Conservation (phyloP, 1,140 invertebrate species). For the Goniozus legneri region DNA sequence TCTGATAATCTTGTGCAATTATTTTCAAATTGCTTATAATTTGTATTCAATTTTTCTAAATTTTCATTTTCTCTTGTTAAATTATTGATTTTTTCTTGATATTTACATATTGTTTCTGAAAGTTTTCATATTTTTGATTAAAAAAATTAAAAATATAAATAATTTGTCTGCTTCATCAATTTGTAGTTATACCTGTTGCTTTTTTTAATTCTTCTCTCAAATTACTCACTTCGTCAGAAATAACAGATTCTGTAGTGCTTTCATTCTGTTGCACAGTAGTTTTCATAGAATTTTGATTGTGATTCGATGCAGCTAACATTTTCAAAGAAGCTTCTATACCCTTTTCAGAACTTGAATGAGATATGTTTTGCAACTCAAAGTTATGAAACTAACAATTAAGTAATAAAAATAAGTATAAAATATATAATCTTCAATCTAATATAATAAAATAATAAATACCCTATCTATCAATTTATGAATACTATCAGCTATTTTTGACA, state of each 20-base stretch:
- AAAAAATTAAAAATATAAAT: constrained; percentile 1
- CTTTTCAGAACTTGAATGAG: constrained; percentile 29
- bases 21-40: constrained; percentile 26
- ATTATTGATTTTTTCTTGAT: constrained; percentile 8
- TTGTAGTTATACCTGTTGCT: constrained; percentile 23
- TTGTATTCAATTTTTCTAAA: constrained; percentile 23
- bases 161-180: not conserved
- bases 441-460: constrained; percentile 22
- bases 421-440: not conserved
- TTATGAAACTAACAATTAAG: constrained; percentile 34
- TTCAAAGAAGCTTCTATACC: constrained; percentile 34
- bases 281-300: no score
- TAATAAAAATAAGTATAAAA: constrained; percentile 8
- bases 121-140: constrained; percentile 1
- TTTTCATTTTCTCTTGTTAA: constrained; percentile 19
- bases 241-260: no score
- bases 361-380: constrained; percentile 40
- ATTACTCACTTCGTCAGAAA: constrained; percentile 9
- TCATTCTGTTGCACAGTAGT: no score
- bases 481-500: constrained; percentile 49
- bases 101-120: constrained; percentile 12
- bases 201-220: constrained; percentile 25
- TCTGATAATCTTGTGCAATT: no score
- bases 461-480: constrained; percentile 51
- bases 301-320: no score